Percentiles rank a stretch among this genome's conserved stretches.
These are phyloP conservation scores for Falcaria lacertinaria DNA, from an alignment of 2,888 invertebrate genomes.

Conservation along the genomic window DNA sequence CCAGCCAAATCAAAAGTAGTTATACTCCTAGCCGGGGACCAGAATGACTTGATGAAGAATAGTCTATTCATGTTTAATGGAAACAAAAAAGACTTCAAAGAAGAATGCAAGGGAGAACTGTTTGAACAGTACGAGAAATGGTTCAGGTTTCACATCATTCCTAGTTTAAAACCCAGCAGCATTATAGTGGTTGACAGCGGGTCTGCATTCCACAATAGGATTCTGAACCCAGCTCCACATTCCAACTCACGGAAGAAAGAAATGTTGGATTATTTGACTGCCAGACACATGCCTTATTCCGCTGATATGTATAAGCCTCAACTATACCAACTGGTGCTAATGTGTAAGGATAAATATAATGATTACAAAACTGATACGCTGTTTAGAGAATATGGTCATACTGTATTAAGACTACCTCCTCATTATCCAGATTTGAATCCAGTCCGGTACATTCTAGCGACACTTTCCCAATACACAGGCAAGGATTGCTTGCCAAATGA, in stretches of 20 bases:
- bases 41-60: conserved; percentile 21
- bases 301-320: conserved; percentile 32
- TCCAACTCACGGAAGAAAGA: conserved; percentile 30
- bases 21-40: conserved; percentile 29
- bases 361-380: conserved; percentile 30
- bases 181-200: conserved; percentile 31
- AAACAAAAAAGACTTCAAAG: conserved; percentile 29
- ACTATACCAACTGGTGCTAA: conserved; percentile 27
- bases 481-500: conserved; percentile 23
- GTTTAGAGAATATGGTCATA: conserved; percentile 26
- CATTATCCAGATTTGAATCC: conserved; percentile 31
- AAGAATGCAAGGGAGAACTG: conserved; percentile 25
- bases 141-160: conserved; percentile 28
- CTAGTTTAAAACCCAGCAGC: conserved; percentile 27
- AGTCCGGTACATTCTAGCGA: conserved; percentile 19
- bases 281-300: conserved; percentile 27
- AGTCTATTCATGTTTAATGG: conserved; percentile 28
- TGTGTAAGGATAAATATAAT: conserved; percentile 27
- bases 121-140: conserved; percentile 33
- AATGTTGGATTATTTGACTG: conserved; percentile 32
- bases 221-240: conserved; percentile 27
- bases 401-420: conserved; percentile 23
- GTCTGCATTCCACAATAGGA: conserved; percentile 26
- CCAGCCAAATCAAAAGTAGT: conserved; percentile 28
- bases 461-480: conserved; percentile 25